Base-by-base conservation (phyloP, 2,113 vertebrate species). In the Amphiprion ocellaris region DNA sequence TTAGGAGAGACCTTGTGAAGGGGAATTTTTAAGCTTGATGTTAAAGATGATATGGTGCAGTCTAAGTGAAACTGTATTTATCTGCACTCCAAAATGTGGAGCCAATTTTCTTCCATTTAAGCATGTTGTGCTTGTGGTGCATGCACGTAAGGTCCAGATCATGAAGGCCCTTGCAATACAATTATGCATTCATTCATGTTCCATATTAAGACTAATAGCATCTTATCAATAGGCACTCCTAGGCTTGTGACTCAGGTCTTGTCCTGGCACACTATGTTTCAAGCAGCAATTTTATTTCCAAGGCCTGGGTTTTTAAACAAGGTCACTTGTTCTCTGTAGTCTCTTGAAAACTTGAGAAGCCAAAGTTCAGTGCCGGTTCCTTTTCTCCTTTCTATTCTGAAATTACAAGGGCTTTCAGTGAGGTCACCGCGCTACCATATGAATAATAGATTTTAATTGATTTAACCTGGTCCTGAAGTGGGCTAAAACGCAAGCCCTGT, bases 361-460 rank as follows among this genome's bases (percentile, higher is more conserved):
- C 87, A 90, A 91, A 92, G 89, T 91, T 93, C 89, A 83, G 24
- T 69, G 64, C 79, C 67, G 82, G 79, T 84, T 88, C 77, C 72
- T 84, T 86, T 90, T 90, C 89, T 83, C 76, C 67, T 55, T 78
- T 83, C 84, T 91, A 70, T 91, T 91, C 85, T 87, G 84, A 90
- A 94, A 93, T 93, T 90, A 89, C 82, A 82, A 81, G 84, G 94
- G 95, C 94, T 94, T 89, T 90, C 83, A 89, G 89, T 50, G 92
- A 95, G 90, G 95, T 96, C 94, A 95, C 91, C 91, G 95, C 93
- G 87, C 93, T 94, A 90, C 84, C 85, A 53, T 90, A 93, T 97
- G 96, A 98, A 98, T 98, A 97, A 98, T 97, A 97, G 95, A 98
- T 97, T 95, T 95, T 95, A 96, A 97, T 97, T 97, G 96, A 97